Conservation (phyloP, 1,140 invertebrate genomes). For the Pentalonia nigronervosa region DNA sequence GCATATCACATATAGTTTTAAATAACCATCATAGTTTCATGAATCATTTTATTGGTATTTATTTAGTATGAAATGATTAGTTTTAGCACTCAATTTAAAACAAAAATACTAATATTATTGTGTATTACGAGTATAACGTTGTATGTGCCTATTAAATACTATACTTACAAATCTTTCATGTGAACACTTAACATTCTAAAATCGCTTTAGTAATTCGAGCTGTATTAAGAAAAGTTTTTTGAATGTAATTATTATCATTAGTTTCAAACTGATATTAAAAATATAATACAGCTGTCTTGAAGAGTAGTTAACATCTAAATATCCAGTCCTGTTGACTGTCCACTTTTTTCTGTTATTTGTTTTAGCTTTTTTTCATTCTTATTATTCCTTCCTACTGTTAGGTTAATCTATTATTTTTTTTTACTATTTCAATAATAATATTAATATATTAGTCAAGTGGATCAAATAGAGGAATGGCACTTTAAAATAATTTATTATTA, state of each 20-base stretch:
- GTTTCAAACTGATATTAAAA: conserved; percentile 1
- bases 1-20: neutral
- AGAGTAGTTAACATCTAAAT: neutral
- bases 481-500: neutral
- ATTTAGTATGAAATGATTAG: neutral
- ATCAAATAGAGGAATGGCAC: neutral
- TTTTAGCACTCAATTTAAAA: neutral
- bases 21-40: neutral
- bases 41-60: neutral
- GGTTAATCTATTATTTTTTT: neutral
- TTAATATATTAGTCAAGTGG: neutral
- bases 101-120: too few relatives aligned
- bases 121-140: neutral
- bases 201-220: neutral
- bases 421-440: neutral
- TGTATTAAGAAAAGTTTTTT: neutral
- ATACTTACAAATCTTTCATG: neutral
- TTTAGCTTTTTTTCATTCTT: neutral
- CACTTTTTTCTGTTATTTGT: neutral
- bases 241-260: neutral
- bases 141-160: neutral
- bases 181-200: neutral
- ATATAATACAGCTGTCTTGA: neutral
- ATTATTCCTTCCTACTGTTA: neutral
- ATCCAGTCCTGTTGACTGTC: neutral